Evolutionary conservation across 1,140 invertebrate genomes (phyloP).

Genomic region (Caligus rogercresseyi): DNA sequence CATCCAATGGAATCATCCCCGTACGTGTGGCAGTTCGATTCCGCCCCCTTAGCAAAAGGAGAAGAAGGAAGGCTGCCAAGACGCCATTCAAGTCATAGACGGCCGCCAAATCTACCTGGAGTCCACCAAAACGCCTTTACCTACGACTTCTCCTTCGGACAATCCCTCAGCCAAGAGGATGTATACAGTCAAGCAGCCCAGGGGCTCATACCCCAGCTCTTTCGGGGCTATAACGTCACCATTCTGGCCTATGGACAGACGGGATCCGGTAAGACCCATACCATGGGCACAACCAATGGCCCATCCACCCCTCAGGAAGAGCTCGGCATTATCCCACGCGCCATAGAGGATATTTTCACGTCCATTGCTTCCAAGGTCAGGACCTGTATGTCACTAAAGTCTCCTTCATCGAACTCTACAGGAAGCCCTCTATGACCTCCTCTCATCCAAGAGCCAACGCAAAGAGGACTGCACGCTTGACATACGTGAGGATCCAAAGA

Average conservation of each 20-base stretch:
- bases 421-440: conserved; percentile 52
- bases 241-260: conserved; percentile 85
- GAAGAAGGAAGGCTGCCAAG: conserved; percentile 43
- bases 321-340: conserved; percentile 70
- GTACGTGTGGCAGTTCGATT: too few relatives aligned
- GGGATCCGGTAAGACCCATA: conserved; percentile 76
- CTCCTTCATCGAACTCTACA: conserved; percentile 34
- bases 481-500: conserved; percentile 52
- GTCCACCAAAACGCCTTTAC: conserved; percentile 56
- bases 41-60: conserved; percentile 58
- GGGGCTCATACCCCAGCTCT: conserved; percentile 53
- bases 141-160: conserved; percentile 66
- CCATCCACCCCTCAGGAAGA: conserved; percentile 38
- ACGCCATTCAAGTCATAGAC: conserved; percentile 45
- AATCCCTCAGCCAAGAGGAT: conserved; percentile 46
- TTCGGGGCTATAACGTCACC: conserved; percentile 80
- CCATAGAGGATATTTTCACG: conserved; percentile 62
- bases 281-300: conserved; percentile 55
- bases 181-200: conserved; percentile 59
- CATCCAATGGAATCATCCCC: too few relatives aligned
- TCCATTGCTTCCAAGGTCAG: conserved; percentile 40
- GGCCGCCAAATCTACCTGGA: conserved; percentile 48
- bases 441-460: conserved; percentile 35
- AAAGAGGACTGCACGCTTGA: conserved; percentile 50
- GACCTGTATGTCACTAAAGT: conserved; percentile 43